Evolutionary conservation across 2,797 vertebrate species (phyloP).

Genomic region (Acipenser oxyrinchus): DNA sequence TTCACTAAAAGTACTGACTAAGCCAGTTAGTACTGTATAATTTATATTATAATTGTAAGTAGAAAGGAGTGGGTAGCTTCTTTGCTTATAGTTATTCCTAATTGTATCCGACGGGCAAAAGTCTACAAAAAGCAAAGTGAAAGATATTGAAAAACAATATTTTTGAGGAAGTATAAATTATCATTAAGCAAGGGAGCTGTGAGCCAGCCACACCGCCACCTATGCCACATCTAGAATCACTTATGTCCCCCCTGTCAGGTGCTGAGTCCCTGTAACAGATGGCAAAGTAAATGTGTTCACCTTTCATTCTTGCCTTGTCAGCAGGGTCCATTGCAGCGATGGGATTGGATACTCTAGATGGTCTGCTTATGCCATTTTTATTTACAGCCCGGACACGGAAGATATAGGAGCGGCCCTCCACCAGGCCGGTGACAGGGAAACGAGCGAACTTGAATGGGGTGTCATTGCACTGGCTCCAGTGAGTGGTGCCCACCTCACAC

Average conservation of each 20-base stretch:
- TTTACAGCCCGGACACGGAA: conserved; percentile 90
- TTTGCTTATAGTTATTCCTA: too few species aligned
- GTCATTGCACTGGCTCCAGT: conserved; percentile 95
- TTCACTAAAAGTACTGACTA: too few species aligned
- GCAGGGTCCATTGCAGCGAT: conserved; percentile 86
- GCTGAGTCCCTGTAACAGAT: neutral
- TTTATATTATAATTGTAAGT: too few species aligned
- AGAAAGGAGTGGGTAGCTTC: too few species aligned
- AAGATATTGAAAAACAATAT: too few species aligned
- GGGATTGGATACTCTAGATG: conserved; percentile 79
- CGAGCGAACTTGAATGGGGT: conserved; percentile 89
- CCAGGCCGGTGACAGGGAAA: conserved; percentile 91
- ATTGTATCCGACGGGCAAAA: too few species aligned
- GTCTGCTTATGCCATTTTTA: conserved; percentile 72
- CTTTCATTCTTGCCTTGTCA: conserved; percentile 81
- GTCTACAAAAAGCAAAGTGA: too few species aligned
- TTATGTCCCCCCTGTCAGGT: neutral
- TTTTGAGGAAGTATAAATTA: too few species aligned
- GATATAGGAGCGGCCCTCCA: conserved; percentile 84
- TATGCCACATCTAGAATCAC: neutral
- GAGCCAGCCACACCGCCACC: too few species aligned
- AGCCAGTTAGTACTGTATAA: too few species aligned
- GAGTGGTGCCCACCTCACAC: conserved; percentile 83
- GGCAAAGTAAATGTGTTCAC: conserved; percentile 45
- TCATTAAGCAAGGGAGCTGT: too few species aligned